These are phyloP conservation scores for Rhipidura dahli DNA, from an alignment of 2,113 vertebrate species.

Conservation along the genomic window DNA sequence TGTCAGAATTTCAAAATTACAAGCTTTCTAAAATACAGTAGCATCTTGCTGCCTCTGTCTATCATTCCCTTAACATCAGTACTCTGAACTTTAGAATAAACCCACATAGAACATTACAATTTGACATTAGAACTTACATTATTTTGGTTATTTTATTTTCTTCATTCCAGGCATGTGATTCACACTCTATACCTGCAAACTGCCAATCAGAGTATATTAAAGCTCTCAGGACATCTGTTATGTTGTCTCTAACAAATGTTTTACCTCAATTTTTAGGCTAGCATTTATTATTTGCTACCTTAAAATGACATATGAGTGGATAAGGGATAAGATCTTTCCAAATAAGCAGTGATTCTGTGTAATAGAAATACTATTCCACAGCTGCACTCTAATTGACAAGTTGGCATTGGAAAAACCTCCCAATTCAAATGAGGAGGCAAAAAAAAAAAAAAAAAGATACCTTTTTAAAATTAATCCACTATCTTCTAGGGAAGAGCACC, in stretches of 20 bases:
- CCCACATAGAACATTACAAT: neutral
- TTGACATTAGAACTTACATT: too few relatives aligned
- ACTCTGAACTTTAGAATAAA: neutral
- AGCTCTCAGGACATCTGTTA: neutral
- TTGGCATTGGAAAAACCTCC: neutral
- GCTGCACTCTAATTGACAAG: neutral
- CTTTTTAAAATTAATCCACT: neutral
- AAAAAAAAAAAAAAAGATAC: neutral
- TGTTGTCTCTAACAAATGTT: neutral
- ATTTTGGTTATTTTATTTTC: neutral
- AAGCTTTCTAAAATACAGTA: neutral
- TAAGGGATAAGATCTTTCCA: neutral
- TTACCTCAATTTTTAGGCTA: neutral
- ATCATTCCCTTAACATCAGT: neutral
- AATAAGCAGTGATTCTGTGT: neutral
- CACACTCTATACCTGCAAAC: neutral
- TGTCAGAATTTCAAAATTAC: neutral
- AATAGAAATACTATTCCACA: neutral
- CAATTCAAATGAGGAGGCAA: neutral
- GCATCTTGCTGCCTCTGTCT: neutral
- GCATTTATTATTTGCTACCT: neutral
- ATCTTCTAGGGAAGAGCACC: neutral
- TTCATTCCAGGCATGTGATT: neutral
- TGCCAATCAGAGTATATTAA: neutral
- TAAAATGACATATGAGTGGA: neutral